These are phyloP conservation scores for Yoshiicerus persimilis DNA, from an alignment of 1,140 invertebrate species.

Conservation along the genomic window DNA sequence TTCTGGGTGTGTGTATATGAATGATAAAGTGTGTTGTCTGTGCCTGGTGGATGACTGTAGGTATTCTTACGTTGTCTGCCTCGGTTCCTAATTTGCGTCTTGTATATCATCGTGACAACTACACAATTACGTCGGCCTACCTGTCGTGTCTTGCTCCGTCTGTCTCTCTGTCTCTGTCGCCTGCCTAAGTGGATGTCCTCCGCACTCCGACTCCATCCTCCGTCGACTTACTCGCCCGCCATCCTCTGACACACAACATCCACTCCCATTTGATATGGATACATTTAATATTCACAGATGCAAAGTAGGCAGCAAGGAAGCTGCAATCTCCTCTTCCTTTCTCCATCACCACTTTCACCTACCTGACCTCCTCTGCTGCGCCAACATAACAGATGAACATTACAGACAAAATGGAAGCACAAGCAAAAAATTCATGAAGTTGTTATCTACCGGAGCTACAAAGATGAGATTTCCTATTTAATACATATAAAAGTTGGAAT, in stretches of 20 bases:
- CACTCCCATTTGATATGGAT: background rate
- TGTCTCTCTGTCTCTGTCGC: background rate
- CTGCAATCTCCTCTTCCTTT: background rate
- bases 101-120: background rate
- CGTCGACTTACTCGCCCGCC: background rate
- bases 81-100: background rate
- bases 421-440: too few species aligned
- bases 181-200: background rate
- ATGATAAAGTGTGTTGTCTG: background rate
- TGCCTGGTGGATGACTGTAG: background rate
- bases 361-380: background rate
- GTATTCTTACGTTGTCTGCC: background rate
- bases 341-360: background rate
- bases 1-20: background rate
- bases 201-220: background rate
- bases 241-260: background rate
- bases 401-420: too few species aligned
- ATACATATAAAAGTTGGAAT: too few species aligned
- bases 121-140: slow-evolving; percentile 2
- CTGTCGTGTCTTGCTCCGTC: background rate
- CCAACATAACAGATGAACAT: too few species aligned
- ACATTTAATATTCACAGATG: slow-evolving; percentile 1
- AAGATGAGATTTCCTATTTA: too few species aligned
- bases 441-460: too few species aligned
- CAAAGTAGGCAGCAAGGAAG: background rate